These are phyloP conservation scores for Ephestia elutella DNA, from an alignment of 1,140 invertebrate species.

Conservation along the genomic window DNA sequence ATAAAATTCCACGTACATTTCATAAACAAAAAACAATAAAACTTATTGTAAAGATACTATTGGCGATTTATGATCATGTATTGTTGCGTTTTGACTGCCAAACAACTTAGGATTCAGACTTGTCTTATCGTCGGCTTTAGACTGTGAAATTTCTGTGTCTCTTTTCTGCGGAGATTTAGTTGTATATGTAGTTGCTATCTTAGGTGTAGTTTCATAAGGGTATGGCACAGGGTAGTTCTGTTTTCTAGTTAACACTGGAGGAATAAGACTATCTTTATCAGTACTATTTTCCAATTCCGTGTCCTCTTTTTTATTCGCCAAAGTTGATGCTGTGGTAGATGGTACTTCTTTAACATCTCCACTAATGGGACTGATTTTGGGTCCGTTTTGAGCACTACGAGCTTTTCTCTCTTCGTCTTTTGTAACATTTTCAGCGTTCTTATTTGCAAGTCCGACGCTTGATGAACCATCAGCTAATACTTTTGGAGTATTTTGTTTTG, in stretches of 20 bases:
- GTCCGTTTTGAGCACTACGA: neutral
- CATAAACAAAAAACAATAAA: neutral
- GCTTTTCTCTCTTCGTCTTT: neutral
- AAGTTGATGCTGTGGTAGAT: neutral
- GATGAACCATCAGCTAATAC: neutral
- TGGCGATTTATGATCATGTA: constrained; percentile 3
- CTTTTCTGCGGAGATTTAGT: constrained; percentile 6
- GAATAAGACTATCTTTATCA: neutral
- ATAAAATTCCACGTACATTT: neutral
- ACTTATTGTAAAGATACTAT: constrained; percentile 16
- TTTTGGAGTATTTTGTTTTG: neutral
- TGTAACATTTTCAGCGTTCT: neutral
- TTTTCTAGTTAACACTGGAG: neutral
- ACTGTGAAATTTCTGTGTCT: neutral
- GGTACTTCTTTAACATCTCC: neutral
- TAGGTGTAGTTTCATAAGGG: constrained; percentile 1
- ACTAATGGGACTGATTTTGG: neutral
- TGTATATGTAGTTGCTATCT: neutral
- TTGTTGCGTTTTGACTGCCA: neutral
- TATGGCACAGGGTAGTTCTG: neutral
- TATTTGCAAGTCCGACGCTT: neutral
- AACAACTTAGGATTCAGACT: neutral
- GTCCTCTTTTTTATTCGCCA: constrained; percentile 1
- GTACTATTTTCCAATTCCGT: constrained; percentile 11
- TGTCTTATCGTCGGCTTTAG: neutral